Conservation (phyloP, 2,888 invertebrate genomes). For the Netelia virgata region DNA sequence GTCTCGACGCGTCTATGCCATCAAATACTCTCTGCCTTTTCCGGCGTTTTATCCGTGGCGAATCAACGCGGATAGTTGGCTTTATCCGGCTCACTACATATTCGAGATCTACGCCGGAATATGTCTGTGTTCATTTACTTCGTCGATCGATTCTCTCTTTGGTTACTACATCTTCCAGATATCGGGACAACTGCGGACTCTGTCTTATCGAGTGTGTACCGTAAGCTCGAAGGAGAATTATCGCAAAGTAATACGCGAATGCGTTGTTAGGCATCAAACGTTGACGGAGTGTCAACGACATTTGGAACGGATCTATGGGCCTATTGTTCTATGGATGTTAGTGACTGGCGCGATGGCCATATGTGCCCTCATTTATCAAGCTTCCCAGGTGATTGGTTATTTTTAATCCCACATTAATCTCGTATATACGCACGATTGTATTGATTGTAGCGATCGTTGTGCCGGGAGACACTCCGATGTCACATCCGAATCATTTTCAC, state of each 20-base stretch:
- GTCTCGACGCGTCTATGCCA: conserved; percentile 16
- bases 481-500: background rate
- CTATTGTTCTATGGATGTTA: conserved; percentile 70
- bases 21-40: conserved; percentile 63
- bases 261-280: conserved; percentile 47
- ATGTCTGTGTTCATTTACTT: background rate
- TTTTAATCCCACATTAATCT: background rate
- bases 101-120: conserved; percentile 10
- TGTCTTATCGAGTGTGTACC: conserved; percentile 52
- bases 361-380: conserved; percentile 74
- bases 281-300: conserved; percentile 67
- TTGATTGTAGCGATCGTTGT: background rate
- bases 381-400: conserved; percentile 59
- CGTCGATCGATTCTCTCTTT: conserved; percentile 39
- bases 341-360: conserved; percentile 71
- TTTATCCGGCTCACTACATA: conserved; percentile 31
- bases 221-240: background rate
- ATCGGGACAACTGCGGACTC: conserved; percentile 53
- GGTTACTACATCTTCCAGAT: background rate
- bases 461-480: background rate
- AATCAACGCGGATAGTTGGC: conserved; percentile 32
- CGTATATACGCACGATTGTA: background rate
- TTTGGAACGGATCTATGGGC: conserved; percentile 72
- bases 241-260: background rate
- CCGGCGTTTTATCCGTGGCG: conserved; percentile 64